Percentiles rank a stretch among this genome's conserved stretches.
These are phyloP conservation scores for Myopa tessellatipennis DNA, from an alignment of 2,888 invertebrate genomes.

Conservation along the genomic window DNA sequence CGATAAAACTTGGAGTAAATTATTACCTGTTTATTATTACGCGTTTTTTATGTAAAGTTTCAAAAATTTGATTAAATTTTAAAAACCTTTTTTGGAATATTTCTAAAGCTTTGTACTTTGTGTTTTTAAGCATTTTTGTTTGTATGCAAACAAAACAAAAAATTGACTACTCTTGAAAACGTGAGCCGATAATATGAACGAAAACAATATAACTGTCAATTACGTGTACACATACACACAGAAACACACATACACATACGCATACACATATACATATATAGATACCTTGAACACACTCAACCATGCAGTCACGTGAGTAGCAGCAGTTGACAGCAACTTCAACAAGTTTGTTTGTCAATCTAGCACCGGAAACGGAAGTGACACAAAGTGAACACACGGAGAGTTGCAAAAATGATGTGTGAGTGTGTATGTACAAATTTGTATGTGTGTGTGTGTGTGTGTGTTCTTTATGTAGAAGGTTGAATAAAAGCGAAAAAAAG, in stretches of 20 bases:
- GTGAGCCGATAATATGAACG: not conserved
- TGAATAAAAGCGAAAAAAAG: no score
- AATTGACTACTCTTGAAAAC: no score
- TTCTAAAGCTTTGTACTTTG: no score
- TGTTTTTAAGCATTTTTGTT: no score
- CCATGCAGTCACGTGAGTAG: not conserved
- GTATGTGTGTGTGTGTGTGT: not conserved
- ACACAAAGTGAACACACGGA: conserved; percentile 23
- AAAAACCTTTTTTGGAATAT: no score
- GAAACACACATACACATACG: conserved; percentile 34
- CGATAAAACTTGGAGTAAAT: no score
- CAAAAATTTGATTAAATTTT: no score
- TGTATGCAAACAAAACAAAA: no score
- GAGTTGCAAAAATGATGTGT: not conserved
- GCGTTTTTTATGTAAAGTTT: no score
- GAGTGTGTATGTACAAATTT: not conserved
- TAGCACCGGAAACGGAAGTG: conserved; percentile 27
- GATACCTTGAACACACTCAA: not conserved
- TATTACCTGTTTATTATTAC: no score
- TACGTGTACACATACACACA: conserved; percentile 34
- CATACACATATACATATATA: not conserved
- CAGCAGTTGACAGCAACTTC: conserved; percentile 17
- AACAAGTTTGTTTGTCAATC: conserved; percentile 7
- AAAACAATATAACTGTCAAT: not conserved
- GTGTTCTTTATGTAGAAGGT: not conserved